Percentiles rank a stretch among this genome's conserved stretches.
Evolutionary conservation across 2,113 vertebrate species (phyloP).

Genomic region (Tilapia sparmanii): DNA sequence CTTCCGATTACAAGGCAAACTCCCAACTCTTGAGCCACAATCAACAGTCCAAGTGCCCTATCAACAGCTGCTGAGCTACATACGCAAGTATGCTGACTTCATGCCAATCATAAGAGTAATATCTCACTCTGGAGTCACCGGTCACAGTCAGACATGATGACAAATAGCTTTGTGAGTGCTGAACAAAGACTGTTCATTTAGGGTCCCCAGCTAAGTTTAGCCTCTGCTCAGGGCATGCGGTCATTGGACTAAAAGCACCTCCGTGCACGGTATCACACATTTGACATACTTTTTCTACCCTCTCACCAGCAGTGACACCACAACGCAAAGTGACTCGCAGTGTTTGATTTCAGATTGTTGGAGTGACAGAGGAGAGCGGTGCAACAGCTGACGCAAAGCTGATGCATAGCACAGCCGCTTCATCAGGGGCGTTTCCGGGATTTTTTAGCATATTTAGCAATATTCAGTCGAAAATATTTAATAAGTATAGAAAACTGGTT

Average conservation of each 20-base stretch:
- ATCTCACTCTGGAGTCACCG: slow-evolving; percentile 13
- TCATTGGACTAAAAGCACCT: slow-evolving; percentile 12
- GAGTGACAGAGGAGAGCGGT: neutral
- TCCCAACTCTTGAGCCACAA: no score
- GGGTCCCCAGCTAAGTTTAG: slow-evolving; percentile 31
- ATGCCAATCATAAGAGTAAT: slow-evolving; percentile 40
- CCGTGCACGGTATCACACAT: neutral
- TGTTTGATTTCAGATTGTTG: neutral
- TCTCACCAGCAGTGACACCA: neutral
- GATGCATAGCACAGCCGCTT: neutral
- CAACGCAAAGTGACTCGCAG: neutral
- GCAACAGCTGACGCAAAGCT: neutral
- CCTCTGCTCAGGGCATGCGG: neutral
- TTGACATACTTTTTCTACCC: neutral
- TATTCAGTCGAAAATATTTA: neutral
- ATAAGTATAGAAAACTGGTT: neutral
- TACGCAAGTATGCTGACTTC: slow-evolving; percentile 1
- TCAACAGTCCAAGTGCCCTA: neutral
- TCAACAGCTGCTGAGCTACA: slow-evolving; percentile 33
- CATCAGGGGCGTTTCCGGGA: accelerated
- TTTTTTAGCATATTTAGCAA: neutral
- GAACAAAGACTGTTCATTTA: slow-evolving; percentile 22
- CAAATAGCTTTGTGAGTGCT: slow-evolving; percentile 3
- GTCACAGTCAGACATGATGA: neutral
- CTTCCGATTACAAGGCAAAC: no score